Percentiles rank a stretch among this genome's conserved stretches.
phyloP scores from a whole-genome alignment of 2,113 vertebrate species.

The Lagopus leucura region DNA sequence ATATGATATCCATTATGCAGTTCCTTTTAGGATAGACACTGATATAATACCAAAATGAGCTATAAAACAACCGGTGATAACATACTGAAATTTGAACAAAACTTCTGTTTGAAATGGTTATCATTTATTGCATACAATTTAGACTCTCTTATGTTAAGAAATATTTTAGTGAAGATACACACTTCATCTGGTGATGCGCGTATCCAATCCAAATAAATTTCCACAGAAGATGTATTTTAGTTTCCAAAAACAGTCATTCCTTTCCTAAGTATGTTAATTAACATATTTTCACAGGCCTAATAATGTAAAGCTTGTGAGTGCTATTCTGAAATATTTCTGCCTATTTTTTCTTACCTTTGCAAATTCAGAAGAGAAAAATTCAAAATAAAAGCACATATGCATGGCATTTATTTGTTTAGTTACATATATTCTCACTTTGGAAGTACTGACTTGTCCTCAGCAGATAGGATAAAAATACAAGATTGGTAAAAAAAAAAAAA shows the following conservation, averaged over 20 bases:
- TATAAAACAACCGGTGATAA: neutral
- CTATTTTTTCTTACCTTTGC: neutral
- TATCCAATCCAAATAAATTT: neutral
- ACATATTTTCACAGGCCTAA: neutral
- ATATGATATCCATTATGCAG: neutral
- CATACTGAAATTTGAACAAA: neutral
- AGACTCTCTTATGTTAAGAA: neutral
- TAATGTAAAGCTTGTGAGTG: neutral
- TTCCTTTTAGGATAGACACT: neutral
- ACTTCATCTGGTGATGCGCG: neutral
- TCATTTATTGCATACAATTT: neutral
- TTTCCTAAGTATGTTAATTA: neutral
- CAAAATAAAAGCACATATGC: neutral
- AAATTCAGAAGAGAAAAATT: neutral
- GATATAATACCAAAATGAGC: neutral
- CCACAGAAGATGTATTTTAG: neutral
- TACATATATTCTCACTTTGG: neutral
- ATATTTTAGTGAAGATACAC: neutral
- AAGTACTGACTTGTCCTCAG: neutral
- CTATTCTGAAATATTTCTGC: neutral
- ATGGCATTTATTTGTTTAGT: neutral
- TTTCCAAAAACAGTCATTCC: neutral
- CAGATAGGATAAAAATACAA: neutral
- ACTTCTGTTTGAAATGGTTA: neutral
- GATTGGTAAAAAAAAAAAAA: neutral